These are phyloP conservation scores for Aphelinus certus DNA, from an alignment of 1,140 invertebrate species.

Conservation along the genomic window DNA sequence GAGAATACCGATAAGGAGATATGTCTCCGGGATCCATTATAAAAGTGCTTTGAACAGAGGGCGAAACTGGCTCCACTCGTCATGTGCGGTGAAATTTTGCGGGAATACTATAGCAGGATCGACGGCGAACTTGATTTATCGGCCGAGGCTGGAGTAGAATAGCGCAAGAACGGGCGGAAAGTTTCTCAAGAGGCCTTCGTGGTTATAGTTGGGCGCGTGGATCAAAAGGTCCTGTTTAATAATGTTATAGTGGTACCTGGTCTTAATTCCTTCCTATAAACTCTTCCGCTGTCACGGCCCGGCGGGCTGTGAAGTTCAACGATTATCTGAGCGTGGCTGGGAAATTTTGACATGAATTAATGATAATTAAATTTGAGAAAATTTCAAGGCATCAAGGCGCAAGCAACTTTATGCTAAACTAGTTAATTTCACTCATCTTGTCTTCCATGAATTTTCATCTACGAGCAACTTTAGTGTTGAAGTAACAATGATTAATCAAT, in stretches of 20 bases:
- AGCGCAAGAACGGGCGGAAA: conserved; percentile 2
- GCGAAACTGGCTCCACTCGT: background rate
- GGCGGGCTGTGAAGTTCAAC: background rate
- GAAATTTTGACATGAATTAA: conserved; percentile 17
- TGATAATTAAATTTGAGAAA: conserved; percentile 13
- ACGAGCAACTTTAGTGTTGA: too few relatives aligned
- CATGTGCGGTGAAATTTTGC: conserved; percentile 1
- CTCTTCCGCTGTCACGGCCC: background rate
- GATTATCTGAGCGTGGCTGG: background rate
- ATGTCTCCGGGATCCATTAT: conserved; percentile 7
- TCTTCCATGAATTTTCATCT: conserved; percentile 1
- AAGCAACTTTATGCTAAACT: conserved; percentile 1
- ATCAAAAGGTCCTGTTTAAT: conserved; percentile 21
- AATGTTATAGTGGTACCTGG: conserved; percentile 4
- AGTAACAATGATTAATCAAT: too few relatives aligned
- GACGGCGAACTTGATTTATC: conserved; percentile 22
- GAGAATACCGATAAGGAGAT: background rate
- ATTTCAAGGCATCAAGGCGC: background rate
- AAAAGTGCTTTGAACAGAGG: background rate
- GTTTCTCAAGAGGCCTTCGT: conserved; percentile 16
- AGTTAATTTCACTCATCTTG: background rate
- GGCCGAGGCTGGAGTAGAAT: background rate
- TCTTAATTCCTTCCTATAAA: conserved; percentile 17
- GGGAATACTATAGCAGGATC: background rate
- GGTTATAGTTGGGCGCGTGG: background rate